Conservation (phyloP, 2,888 invertebrate genomes). For the Sthenelais limicola region DNA sequence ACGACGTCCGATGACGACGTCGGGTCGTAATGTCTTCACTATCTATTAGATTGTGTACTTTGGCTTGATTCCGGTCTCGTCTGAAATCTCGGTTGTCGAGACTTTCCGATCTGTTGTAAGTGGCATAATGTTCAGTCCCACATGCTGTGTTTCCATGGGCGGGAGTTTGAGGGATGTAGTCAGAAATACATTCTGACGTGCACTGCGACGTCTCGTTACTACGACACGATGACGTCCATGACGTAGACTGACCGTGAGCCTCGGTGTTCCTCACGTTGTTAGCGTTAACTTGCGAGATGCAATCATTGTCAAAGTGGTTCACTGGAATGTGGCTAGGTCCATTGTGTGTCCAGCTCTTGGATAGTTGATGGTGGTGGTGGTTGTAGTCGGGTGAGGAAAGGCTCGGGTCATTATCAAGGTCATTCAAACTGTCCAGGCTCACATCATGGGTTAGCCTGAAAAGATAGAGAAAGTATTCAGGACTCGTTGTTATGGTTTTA, state of each 20-base stretch:
- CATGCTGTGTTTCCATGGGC: constrained; percentile 20
- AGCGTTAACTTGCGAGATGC: not conserved
- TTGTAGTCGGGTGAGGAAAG: constrained; percentile 28
- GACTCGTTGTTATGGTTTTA: too few species aligned
- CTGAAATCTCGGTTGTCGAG: too few species aligned
- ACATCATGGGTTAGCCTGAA: constrained; percentile 36
- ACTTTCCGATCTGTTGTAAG: too few species aligned
- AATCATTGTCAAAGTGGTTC: constrained; percentile 2
- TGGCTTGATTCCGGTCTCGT: too few species aligned
- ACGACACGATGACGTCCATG: constrained; percentile 2
- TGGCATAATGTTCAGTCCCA: too few species aligned
- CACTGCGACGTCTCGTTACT: not conserved
- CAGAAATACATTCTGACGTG: constrained; percentile 18
- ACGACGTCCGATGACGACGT: constrained; percentile 22
- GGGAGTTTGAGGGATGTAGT: constrained; percentile 17
- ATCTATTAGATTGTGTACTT: constrained; percentile 24
- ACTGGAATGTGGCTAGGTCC: not conserved
- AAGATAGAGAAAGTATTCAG: not conserved
- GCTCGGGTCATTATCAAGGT: constrained; percentile 23
- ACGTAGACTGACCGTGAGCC: constrained; percentile 29
- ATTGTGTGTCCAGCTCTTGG: not conserved
- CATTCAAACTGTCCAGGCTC: constrained; percentile 35
- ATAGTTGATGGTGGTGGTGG: not conserved
- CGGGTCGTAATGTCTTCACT: constrained; percentile 16
- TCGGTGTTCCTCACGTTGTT: constrained; percentile 34